phyloP scores from a whole-genome alignment of 2,888 invertebrate genomes.

The Ornithoptera alexandrae region DNA sequence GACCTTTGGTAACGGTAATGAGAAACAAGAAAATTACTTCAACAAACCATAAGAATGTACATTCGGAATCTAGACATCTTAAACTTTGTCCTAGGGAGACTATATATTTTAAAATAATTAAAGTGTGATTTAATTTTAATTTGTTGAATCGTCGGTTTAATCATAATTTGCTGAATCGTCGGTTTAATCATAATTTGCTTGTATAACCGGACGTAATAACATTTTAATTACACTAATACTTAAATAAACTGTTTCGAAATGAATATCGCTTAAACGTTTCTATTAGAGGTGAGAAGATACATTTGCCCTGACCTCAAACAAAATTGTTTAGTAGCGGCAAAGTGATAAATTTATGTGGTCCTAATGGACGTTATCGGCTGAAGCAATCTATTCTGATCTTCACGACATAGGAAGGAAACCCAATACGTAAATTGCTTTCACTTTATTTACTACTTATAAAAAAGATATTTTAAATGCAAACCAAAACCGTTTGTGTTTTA shows the following conservation, averaged over 20 bases:
- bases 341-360: constrained; percentile 2
- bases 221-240: neutral
- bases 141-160: neutral
- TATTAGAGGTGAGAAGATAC: constrained; percentile 6
- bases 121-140: too few species aligned
- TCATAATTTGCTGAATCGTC: neutral
- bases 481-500: neutral
- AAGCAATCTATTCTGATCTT: neutral
- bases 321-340: constrained; percentile 6
- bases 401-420: too few species aligned
- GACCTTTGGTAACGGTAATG: too few species aligned
- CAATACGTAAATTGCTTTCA: neutral
- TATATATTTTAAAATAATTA: too few species aligned
- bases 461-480: neutral
- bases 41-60: neutral
- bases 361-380: constrained; percentile 7
- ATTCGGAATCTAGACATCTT: neutral
- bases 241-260: constrained; percentile 36
- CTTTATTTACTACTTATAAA: neutral
- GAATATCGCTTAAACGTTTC: constrained; percentile 11
- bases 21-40: too few species aligned
- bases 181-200: neutral
- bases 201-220: neutral
- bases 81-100: too few species aligned
- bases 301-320: constrained; percentile 9